Base-by-base conservation (phyloP, 2,888 invertebrate genomes). In the Watsonalla cultraria region DNA sequence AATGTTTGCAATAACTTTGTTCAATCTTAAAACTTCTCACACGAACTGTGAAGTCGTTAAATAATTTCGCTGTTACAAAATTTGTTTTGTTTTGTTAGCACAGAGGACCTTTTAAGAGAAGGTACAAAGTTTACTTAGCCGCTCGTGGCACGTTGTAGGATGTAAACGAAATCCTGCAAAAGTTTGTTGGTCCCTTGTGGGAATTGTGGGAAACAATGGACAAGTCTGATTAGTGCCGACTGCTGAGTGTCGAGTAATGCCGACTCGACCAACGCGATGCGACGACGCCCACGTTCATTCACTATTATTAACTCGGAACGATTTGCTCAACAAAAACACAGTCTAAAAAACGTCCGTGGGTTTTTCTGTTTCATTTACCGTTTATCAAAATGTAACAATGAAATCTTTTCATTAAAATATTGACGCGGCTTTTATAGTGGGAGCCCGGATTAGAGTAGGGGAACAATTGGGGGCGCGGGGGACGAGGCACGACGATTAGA, bases 91-190 rank as follows among this genome's bases (percentile, higher is more conserved):
- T 56, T 56, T 48, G 52, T 64, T 56, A 60, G 57, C 61, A 59
- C 56, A 56, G 51, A 58, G 53, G 60, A 58, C 62, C 60, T 69
- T 70, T 68, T 66, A 67, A 67, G 64, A 64, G 59, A 51, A 4
- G 24, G 24, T 24, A 59, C 57, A 55, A 58, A 65, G 64, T 72
- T 70, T 65, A 64, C 56, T 68, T 63, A 63, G 62, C 60, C 57
- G 66, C 65, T 65, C 61, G 61, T 60, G 59, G 55, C 61, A 53
- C 53, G 61, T 65, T 71, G 69, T 73, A 77, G 70, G 72, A 74
- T 78, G 78, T 80, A 74, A 80, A 80, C 79, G 75, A 75, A 81
- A 80, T 71, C 71, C 67, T 60, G 68, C 74, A 67, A 74, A 67
- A 74, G 66, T 71, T 68, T 77, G 76, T 80, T 79, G 80, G 76